A percentile compares a stretch with the other conserved stretches of the same genome.
phyloP scores from a whole-genome alignment of 2,888 invertebrate genomes.

The Leucoptera coffeella region DNA sequence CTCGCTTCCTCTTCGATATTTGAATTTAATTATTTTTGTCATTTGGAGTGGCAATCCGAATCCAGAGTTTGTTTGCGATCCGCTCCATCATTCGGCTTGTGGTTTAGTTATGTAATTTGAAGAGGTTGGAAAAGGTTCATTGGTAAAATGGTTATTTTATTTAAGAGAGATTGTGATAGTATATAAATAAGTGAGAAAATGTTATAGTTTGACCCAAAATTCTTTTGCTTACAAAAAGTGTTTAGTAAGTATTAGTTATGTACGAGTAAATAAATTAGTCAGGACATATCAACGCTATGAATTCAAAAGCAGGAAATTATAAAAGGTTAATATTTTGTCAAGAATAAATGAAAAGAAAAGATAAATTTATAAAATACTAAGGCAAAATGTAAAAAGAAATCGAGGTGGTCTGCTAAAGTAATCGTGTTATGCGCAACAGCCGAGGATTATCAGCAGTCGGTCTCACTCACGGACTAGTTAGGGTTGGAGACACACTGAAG shows the following conservation, averaged over 20 bases:
- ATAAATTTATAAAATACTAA: too few species aligned
- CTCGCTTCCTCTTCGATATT: constrained; percentile 50
- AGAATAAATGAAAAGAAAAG: too few species aligned
- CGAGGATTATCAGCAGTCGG: constrained; percentile 41
- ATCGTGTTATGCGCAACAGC: constrained; percentile 51
- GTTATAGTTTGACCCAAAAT: not conserved
- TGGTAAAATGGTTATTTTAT: too few species aligned
- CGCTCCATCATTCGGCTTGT: not conserved
- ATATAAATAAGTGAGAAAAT: not conserved
- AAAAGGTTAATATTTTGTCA: too few species aligned
- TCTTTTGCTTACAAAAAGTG: not conserved
- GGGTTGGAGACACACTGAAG: constrained; percentile 13
- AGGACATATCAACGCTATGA: too few species aligned
- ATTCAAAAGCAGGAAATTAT: too few species aligned
- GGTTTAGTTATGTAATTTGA: not conserved
- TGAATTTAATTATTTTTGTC: constrained; percentile 48
- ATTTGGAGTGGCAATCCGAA: constrained; percentile 16
- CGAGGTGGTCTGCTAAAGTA: constrained; percentile 18
- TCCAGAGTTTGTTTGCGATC: not conserved
- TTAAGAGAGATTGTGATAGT: too few species aligned
- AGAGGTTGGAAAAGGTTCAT: too few species aligned
- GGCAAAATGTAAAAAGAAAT: too few species aligned
- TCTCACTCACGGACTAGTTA: constrained; percentile 34
- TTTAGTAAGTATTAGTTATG: constrained; percentile 1
- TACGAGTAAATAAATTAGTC: constrained; percentile 1